Conservation (phyloP, 2,888 invertebrate species). For the Hydropsyche betteni region DNA sequence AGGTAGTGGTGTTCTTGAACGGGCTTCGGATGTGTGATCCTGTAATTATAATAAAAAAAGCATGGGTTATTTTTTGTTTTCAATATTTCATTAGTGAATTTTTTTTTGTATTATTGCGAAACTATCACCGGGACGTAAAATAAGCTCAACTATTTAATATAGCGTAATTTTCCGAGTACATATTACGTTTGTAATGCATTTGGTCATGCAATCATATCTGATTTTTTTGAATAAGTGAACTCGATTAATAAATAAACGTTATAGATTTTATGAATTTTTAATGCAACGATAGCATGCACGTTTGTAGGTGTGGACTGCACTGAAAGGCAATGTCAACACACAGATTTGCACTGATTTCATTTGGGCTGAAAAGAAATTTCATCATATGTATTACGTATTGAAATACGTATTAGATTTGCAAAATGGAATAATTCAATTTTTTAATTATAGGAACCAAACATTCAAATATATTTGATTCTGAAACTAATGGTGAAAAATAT, state of each 20-base stretch:
- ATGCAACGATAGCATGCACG: neutral
- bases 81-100: constrained; percentile 5
- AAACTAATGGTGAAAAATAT: too few relatives aligned
- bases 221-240: constrained; percentile 39
- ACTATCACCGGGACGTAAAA: too few relatives aligned
- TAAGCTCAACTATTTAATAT: too few relatives aligned
- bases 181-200: constrained; percentile 40
- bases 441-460: too few relatives aligned
- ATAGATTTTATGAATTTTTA: constrained; percentile 48
- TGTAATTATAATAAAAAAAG: constrained; percentile 37
- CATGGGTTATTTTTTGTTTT: neutral
- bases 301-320: neutral
- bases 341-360: neutral
- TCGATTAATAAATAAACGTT: constrained; percentile 41
- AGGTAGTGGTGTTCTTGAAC: constrained; percentile 40
- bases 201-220: constrained; percentile 40
- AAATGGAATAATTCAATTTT: too few relatives aligned
- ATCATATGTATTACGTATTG: too few relatives aligned
- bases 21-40: constrained; percentile 38
- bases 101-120: neutral
- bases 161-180: too few relatives aligned
- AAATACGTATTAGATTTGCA: too few relatives aligned
- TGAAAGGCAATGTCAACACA: neutral
- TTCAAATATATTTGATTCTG: too few relatives aligned
- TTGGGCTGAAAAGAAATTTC: too few relatives aligned